Base-by-base conservation (phyloP, 23 tunicate species). In the Diplosoma virens region DNA sequence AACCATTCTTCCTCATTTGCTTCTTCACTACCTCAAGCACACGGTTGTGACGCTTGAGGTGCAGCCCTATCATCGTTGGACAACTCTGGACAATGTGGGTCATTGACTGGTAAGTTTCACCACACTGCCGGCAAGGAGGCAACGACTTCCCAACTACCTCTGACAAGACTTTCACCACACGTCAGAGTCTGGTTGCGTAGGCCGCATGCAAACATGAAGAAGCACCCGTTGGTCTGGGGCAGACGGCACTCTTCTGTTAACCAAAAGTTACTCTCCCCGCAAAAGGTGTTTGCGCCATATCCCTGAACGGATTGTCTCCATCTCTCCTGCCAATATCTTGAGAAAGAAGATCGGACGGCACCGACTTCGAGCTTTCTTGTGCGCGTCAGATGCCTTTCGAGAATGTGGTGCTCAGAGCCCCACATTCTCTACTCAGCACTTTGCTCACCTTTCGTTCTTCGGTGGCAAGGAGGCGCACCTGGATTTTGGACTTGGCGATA, bases 121-220 rank as follows among this genome's bases (percentile, higher is more conserved):
- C 69, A 61, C 69, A 61, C 6, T 11, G 35, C n/a, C 69, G 34
- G 21, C 69, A 61, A 61, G 69, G 35, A 27, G 35, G 35, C 7
- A 61, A 27, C 30, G 69, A 29, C 35, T 61, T 61, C 14, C 69
- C 69, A 11, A 11, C 35, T 34, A 3, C 69, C 35, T 29, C 69
- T 28, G 35, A 29, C 35, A 16, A 28, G 5, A 6, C 23, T 26
- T n/a, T 61, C 69, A 29, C 69, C 69, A n/a, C 69, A 61, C 35
- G 35, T 6, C 63, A 56, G 18, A 6, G 35, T 61, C 18, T 61
- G 69, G 6, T 18, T 26, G 6, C 69, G 34, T 5, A 61, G 69
- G 35, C 30, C 9, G 35, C 69, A 3, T 29, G 69, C 35, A 29
- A 61, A 61, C 11, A 61, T 29, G 35, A 61, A 29, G 9, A 61